phyloP scores from a whole-genome alignment of 2,113 vertebrate genomes.

The Sturnus vulgaris region DNA sequence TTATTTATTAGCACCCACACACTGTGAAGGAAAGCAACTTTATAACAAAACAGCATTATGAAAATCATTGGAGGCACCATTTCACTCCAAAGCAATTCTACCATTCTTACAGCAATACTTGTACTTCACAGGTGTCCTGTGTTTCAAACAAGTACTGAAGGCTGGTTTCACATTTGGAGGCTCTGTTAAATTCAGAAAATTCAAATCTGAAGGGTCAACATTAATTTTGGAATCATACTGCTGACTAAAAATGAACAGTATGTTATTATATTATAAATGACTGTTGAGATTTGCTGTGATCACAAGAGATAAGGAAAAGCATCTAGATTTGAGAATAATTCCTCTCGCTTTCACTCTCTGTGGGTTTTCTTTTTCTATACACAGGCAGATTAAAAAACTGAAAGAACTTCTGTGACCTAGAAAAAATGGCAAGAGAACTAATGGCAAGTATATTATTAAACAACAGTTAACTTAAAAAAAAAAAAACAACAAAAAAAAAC shows the following conservation, averaged over 20 bases:
- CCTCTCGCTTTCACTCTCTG: background rate
- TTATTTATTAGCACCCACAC: background rate
- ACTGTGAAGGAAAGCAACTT: background rate
- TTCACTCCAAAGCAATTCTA: background rate
- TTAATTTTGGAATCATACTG: background rate
- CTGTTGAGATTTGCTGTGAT: constrained; percentile 19
- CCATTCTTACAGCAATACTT: background rate
- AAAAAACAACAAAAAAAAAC: background rate
- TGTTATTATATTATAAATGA: constrained; percentile 25
- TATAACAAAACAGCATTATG: background rate
- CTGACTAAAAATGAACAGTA: background rate
- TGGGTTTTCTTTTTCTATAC: background rate
- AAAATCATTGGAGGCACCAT: background rate
- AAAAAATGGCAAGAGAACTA: background rate
- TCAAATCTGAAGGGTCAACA: background rate
- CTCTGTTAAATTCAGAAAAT: background rate
- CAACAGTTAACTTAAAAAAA: background rate
- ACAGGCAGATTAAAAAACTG: background rate
- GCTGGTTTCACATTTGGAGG: background rate
- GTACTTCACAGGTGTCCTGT: background rate
- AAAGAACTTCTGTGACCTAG: constrained; percentile 4
- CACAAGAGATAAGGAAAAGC: constrained; percentile 16
- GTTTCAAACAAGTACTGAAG: background rate
- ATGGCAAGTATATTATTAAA: background rate
- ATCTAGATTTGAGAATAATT: background rate